Base-by-base conservation (phyloP, 2,797 vertebrate genomes). In the Pseudopleuronectes americanus region DNA sequence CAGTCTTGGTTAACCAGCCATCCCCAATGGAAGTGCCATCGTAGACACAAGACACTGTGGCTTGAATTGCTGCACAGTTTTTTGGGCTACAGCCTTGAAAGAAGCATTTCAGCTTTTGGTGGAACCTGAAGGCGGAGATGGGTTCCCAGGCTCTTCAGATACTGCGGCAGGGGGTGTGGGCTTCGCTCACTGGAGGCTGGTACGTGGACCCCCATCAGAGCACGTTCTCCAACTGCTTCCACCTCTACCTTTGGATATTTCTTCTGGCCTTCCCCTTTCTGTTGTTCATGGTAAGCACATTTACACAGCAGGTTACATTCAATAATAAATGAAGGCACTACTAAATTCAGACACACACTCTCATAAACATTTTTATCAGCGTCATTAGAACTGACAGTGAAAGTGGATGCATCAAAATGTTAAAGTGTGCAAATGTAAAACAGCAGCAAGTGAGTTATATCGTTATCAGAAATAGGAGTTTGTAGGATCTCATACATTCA, bases 141-240 rank as follows among this genome's bases (percentile, higher is more conserved):
- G 96, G 96, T 89, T 96, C 96, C 67, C 96, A 97, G 83, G 96
- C 95, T 79, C 94, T 97, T 88, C 96, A 97, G 92, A 96, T 97
- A 90, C 88, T 97, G 81, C 94, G 96, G 81, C 96, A 97, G 92
- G 96, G 96, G 21, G 95, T 97, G 83, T 97, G 96, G 96, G 96
- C 96, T 73, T 97, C 96, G 0, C 95, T 97, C 64, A 96, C 95
- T 0, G 96, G 96, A 74, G 96, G 96, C 74, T 97, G 96, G 96
- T 97, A 96, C 84, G 96, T 97, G 88, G 96, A 97, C 90, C 96
- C 96, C 16, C 96, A 96, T 87, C 96, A 97, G 90, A 96, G 96
- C 90, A 96, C 96, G 2, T 97, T 97, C 91, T 96, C 96, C 76
- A 97, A 97, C 92, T 96, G 96, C 87, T 96, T 97, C 87, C 96